Evolutionary conservation across 2,888 invertebrate species (phyloP).

Genomic region (Athripsodes cinereus): DNA sequence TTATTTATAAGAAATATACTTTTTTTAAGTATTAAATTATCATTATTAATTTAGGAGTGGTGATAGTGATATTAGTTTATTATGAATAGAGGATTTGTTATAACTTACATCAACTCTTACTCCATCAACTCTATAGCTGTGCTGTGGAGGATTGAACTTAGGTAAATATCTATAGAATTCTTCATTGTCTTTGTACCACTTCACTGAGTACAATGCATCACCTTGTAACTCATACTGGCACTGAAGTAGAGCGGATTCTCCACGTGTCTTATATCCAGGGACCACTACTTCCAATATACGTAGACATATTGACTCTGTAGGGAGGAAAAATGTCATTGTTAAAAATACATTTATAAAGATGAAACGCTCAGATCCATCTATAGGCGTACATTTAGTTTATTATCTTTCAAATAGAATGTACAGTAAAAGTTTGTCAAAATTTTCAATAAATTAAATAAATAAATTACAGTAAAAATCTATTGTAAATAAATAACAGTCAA

Average conservation of each 20-base stretch:
- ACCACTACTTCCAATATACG: conserved; percentile 57
- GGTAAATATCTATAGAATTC: conserved; percentile 78
- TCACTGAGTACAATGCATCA: conserved; percentile 70
- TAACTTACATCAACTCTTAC: conserved; percentile 61
- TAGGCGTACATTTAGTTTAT: too few relatives aligned
- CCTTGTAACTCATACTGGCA: conserved; percentile 62
- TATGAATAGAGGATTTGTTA: neutral
- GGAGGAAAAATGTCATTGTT: neutral
- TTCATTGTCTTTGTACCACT: conserved; percentile 82
- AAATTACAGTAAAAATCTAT: too few relatives aligned
- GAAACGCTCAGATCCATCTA: too few relatives aligned
- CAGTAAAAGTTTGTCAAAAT: too few relatives aligned
- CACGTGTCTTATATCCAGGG: conserved; percentile 58
- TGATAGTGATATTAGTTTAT: neutral
- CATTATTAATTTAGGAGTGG: too few relatives aligned
- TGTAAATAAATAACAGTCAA: neutral
- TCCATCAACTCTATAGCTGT: conserved; percentile 64
- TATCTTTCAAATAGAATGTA: too few relatives aligned
- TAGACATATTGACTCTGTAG: conserved; percentile 48
- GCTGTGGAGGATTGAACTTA: conserved; percentile 62
- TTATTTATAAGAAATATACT: too few relatives aligned
- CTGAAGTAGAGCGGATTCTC: conserved; percentile 59
- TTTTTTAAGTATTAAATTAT: too few relatives aligned
- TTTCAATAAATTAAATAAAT: too few relatives aligned
- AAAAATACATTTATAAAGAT: neutral